Conservation (phyloP, 2,888 invertebrate species). For the Trypoxylon attenuatum region DNA sequence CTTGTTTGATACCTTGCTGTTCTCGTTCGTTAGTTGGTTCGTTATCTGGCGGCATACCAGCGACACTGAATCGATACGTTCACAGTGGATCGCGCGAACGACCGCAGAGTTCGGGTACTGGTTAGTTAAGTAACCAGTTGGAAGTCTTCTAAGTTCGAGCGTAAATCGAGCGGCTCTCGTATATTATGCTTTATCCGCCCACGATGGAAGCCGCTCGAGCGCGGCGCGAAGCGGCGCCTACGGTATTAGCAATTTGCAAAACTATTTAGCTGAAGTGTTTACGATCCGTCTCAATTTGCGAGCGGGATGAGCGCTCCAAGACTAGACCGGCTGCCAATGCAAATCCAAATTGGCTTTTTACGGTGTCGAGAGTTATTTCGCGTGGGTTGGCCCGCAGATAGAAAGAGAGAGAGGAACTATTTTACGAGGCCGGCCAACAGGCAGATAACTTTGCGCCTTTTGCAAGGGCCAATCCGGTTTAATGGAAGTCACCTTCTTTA, state of each 20-base stretch:
- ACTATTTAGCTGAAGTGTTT: slow-evolving; percentile 10
- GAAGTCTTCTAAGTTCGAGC: slow-evolving; percentile 25
- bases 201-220: neutral
- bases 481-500: slow-evolving; percentile 13
- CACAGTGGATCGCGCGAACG: no score
- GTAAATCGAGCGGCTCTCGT: slow-evolving; percentile 28
- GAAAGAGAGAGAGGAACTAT: neutral
- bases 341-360: neutral
- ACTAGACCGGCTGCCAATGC: neutral
- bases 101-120: no score
- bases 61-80: no score
- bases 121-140: slow-evolving; percentile 32
- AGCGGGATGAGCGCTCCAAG: neutral
- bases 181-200: slow-evolving; percentile 3
- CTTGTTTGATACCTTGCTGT: no score
- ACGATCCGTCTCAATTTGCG: slow-evolving; percentile 2
- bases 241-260: slow-evolving; percentile 35
- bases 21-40: slow-evolving; percentile 51
- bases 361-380: neutral
- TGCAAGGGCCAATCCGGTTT: slow-evolving; percentile 4
- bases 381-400: neutral
- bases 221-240: neutral
- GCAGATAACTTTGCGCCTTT: neutral
- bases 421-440: neutral
- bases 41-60: no score